Evolutionary conservation across 30 jellyfish, hydroid and myxozoan species (phyloP), one percentile per base, ranked within the genome.

Genomic region (Aurelia sp.): DNA sequence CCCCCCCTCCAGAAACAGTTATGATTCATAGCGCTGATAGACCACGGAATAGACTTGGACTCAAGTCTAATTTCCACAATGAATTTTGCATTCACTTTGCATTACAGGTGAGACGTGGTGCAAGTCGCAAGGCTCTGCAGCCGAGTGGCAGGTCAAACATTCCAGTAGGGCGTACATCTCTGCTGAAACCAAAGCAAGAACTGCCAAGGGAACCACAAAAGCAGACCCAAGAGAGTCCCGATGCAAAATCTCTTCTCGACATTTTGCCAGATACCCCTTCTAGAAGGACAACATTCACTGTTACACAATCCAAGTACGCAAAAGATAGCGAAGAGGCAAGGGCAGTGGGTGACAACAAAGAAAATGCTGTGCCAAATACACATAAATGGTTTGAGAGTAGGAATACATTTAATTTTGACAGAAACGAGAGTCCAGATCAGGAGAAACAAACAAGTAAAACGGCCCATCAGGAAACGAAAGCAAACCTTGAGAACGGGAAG

Each of bases 241-340:
- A 76, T 40, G 82, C 62, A 17, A 78, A 82, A 35, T 31, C 58
- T 4, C 40, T 91, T 31, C 68, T 83, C 13, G 95, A 81, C 12
- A 83, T 83, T 16, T 87, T 72, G 51, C 95, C 95, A 33, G 97
- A 77, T 31, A 91, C 97, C 16, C 95, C 97, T 57, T 38, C 92
- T 11, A 70, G 97, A 33, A 64, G 97, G 27, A 47, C 94, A 35
- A 91, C 97, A 6, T 91, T 91, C 67, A 74, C 88, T 41, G 92
- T 91, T 55, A 41, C 67, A 12, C 79, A 83, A 48, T 61, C 79
- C 19, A 50, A 67, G 12, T 10, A 65, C 11, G 76, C 35, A 11
- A 67, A 52, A 41, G 31, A 41, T 10, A 73, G 40, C 13, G 72
- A 38, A 41, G 57, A 35, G 35, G 70, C 9, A 40, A 69, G 17